These are phyloP conservation scores for Scaptomyza pallida DNA, from an alignment of 1,140 invertebrate genomes.

Conservation along the genomic window DNA sequence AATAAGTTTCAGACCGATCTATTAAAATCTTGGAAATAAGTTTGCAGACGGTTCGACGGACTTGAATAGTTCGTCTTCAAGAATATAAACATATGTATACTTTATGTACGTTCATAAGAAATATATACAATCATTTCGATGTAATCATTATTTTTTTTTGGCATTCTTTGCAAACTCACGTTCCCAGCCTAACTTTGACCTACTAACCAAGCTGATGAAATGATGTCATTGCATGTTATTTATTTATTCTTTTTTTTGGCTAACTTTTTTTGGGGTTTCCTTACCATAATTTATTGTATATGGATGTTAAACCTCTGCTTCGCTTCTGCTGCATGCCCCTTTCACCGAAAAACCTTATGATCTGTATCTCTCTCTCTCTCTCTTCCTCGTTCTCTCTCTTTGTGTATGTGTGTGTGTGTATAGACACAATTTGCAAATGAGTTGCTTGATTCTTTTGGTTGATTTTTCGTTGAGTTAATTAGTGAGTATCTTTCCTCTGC, in stretches of 20 bases:
- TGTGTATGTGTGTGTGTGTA: not conserved
- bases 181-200: slow-evolving; percentile 26
- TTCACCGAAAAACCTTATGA: slow-evolving; percentile 29
- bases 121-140: too few species aligned
- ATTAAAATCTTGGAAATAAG: too few species aligned
- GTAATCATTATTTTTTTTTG: too few species aligned
- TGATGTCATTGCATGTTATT: slow-evolving; percentile 63
- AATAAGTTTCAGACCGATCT: too few species aligned
- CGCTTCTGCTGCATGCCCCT: slow-evolving; percentile 26
- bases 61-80: too few species aligned
- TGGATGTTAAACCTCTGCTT: slow-evolving; percentile 49
- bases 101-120: too few species aligned
- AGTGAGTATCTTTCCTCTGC: slow-evolving; percentile 76
- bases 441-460: slow-evolving; percentile 65
- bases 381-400: not conserved
- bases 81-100: too few species aligned
- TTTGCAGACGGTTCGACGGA: too few species aligned
- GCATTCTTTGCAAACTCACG: too few species aligned
- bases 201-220: slow-evolving; percentile 38
- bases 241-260: slow-evolving; percentile 20
- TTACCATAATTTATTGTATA: slow-evolving; percentile 74
- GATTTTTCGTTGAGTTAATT: slow-evolving; percentile 72
- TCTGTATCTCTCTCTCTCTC: slow-evolving; percentile 15
- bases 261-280: slow-evolving; percentile 65
- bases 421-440: slow-evolving; percentile 72